Percentiles rank a stretch among this genome's conserved stretches.
phyloP scores from a whole-genome alignment of 2,888 invertebrate genomes.

The Stictocephala bisonia region DNA sequence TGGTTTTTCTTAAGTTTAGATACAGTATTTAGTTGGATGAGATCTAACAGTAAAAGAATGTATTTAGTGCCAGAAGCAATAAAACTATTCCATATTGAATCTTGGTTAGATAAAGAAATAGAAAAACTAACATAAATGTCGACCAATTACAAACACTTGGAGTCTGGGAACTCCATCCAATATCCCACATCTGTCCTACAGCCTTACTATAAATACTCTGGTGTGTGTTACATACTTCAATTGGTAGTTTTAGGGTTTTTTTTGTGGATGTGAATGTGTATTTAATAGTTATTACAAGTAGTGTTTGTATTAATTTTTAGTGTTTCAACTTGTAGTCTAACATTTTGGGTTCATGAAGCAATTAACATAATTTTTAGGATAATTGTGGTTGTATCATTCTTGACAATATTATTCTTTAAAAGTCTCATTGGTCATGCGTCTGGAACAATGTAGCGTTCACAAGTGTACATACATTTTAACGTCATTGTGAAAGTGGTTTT shows the following conservation, averaged over 20 bases:
- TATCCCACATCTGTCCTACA: constrained; percentile 16
- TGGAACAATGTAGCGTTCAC: no score
- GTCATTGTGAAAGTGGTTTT: no score
- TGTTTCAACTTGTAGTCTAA: no score
- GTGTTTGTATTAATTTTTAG: constrained; percentile 1
- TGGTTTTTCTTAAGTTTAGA: no score
- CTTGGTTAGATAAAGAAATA: neutral
- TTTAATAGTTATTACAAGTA: neutral
- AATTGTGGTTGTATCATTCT: no score
- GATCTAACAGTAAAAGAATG: no score
- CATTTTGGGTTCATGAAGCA: no score
- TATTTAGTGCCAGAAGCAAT: neutral
- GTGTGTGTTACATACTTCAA: constrained; percentile 30
- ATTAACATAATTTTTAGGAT: no score
- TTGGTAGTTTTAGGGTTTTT: neutral
- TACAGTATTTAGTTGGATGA: no score
- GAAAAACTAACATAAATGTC: neutral
- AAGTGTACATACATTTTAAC: no score
- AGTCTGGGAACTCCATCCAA: neutral
- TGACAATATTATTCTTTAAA: no score
- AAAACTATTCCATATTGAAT: constrained; percentile 15
- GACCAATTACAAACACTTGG: constrained; percentile 8
- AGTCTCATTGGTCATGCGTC: no score
- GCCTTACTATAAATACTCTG: constrained; percentile 22
- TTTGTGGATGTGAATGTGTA: constrained; percentile 15